Conservation (phyloP, 2,113 vertebrate species). For the Tyrannus savana region DNA sequence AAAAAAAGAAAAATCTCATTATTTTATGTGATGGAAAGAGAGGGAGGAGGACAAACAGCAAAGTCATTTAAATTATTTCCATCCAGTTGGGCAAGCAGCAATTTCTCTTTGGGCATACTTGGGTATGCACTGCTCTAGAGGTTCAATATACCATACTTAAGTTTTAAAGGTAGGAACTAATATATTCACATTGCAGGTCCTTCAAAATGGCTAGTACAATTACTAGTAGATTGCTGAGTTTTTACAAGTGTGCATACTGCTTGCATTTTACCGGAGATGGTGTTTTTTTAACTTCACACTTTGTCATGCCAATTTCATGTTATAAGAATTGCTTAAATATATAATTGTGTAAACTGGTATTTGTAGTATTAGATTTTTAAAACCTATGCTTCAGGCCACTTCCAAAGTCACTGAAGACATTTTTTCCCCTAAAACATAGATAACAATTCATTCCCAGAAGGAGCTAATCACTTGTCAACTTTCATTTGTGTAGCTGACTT, state of each 20-base stretch:
- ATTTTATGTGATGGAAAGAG: background rate
- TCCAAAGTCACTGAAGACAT: background rate
- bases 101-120: background rate
- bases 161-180: background rate
- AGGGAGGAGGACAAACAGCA: background rate
- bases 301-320: background rate
- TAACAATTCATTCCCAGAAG: constrained; percentile 41
- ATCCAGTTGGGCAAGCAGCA: background rate
- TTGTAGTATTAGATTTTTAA: constrained; percentile 5
- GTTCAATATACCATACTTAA: background rate
- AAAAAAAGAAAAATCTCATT: background rate
- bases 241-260: background rate
- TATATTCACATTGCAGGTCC: background rate
- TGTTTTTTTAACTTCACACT: background rate
- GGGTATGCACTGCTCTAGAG: background rate
- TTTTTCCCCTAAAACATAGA: background rate
- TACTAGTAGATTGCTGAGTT: background rate
- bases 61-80: background rate
- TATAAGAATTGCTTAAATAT: background rate
- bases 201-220: background rate
- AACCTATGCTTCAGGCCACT: constrained; percentile 16
- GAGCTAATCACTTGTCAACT: constrained; percentile 54
- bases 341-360: background rate
- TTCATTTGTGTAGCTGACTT: constrained; percentile 40
- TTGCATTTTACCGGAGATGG: background rate